Conservation (phyloP, 37 sponge, comb jelly and placozoan species). For the Diacarnus erythraeanus region DNA sequence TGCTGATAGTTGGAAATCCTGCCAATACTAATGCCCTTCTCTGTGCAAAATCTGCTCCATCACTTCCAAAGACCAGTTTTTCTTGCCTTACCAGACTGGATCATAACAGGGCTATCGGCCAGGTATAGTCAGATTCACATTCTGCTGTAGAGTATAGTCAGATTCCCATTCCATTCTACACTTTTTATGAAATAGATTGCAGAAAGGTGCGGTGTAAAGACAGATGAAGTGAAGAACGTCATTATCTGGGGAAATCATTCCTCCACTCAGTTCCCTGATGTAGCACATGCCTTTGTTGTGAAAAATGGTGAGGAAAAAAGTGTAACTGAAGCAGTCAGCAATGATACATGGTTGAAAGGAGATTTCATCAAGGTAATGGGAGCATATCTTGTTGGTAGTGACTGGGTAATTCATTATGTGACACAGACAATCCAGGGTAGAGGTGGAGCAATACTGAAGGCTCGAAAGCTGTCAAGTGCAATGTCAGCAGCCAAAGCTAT, state of each 20-base stretch:
- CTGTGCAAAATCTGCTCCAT: constrained; percentile 70
- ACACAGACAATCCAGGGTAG: constrained; percentile 90
- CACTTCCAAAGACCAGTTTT: constrained; percentile 91
- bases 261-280: constrained; percentile 98
- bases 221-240: constrained; percentile 78
- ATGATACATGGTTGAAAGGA: constrained; percentile 96
- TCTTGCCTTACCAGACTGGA: constrained; percentile 95
- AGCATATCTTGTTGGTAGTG: background rate
- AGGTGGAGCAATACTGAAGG: constrained; percentile 93
- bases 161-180: background rate
- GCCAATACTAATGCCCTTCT: constrained; percentile 97
- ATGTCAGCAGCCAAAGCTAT: constrained; percentile 99
- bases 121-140: constrained; percentile 40
- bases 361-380: constrained; percentile 86
- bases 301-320: constrained; percentile 28
- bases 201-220: constrained; percentile 50
- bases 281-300: constrained; percentile 71
- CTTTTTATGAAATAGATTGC: constrained; percentile 62
- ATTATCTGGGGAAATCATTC: constrained; percentile 99
- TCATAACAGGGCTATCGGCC: constrained; percentile 92
- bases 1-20: constrained; percentile 97
- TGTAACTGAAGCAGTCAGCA: constrained; percentile 75
- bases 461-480: constrained; percentile 91
- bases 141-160: background rate
- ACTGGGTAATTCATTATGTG: background rate